Conservation (phyloP, 2,113 vertebrate species). For the Bubalus kerabau region DNA sequence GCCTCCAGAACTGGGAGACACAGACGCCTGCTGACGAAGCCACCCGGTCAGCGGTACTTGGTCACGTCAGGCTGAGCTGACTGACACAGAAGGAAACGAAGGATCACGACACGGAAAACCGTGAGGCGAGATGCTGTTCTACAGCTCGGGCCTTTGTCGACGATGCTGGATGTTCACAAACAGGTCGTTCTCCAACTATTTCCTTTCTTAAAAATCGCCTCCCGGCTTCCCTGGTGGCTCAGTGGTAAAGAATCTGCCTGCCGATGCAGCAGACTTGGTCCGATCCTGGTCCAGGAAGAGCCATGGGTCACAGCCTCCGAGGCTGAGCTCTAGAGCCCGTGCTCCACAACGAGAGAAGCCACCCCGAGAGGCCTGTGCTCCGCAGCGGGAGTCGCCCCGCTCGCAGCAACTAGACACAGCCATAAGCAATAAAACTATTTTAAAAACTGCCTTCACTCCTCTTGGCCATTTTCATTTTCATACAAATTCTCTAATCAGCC, state of each 20-base stretch:
- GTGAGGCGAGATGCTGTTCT: too few relatives aligned
- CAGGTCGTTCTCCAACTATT: not conserved
- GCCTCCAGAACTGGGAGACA: not conserved
- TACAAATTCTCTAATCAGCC: not conserved
- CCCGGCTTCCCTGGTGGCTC: not conserved
- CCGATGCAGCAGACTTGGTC: fast-evolving
- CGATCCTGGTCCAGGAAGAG: not conserved
- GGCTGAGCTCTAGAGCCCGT: not conserved
- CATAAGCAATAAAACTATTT: fast-evolving
- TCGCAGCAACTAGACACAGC: not conserved
- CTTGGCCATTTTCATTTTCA: not conserved
- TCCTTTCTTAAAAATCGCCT: not conserved
- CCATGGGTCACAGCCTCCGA: not conserved
- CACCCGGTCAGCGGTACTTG: fast-evolving
- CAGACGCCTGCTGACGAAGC: fast-evolving
- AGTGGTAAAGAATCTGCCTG: not conserved
- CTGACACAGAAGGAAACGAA: not conserved
- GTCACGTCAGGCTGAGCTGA: not conserved
- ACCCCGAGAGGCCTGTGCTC: not conserved
- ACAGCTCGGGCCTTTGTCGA: fast-evolving
- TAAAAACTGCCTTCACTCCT: not conserved
- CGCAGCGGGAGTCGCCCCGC: fast-evolving
- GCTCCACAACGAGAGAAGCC: not conserved
- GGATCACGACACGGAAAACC: not conserved
- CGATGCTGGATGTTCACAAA: too few relatives aligned